phyloP scores from a whole-genome alignment of 2,888 invertebrate species.

The Cosmorhoe ocellata region DNA sequence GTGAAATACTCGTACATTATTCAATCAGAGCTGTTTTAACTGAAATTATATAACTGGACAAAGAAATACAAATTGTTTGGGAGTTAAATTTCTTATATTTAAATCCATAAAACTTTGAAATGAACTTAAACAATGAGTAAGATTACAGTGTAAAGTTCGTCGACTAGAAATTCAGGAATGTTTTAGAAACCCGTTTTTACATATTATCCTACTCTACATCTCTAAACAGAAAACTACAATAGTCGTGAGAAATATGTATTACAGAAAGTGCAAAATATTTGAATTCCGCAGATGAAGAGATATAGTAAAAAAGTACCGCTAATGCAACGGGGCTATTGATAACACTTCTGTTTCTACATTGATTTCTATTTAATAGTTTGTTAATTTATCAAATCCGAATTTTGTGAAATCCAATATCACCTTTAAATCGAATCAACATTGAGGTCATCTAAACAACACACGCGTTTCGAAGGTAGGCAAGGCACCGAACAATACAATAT shows the following conservation, averaged over 20 bases:
- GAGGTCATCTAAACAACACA: constrained; percentile 8
- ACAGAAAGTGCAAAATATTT: constrained; percentile 8
- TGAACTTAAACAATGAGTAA: constrained; percentile 8
- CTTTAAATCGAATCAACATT: constrained; percentile 8
- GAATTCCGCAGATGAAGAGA: background rate
- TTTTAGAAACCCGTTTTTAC: constrained; percentile 12
- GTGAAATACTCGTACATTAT: constrained; percentile 24
- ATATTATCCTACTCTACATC: constrained; percentile 10
- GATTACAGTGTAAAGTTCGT: background rate
- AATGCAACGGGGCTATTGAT: too few relatives aligned
- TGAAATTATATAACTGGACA: constrained; percentile 5
- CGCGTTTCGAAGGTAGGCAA: background rate
- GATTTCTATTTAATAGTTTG: too few relatives aligned
- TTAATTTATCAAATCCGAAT: background rate
- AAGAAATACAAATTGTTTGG: constrained; percentile 5
- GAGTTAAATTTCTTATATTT: too few relatives aligned
- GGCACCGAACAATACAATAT: constrained; percentile 11
- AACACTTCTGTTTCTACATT: too few relatives aligned
- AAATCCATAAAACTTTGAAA: too few relatives aligned
- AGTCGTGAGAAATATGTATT: constrained; percentile 11
- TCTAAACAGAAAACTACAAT: constrained; percentile 12
- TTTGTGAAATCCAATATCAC: constrained; percentile 1
- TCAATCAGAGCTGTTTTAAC: constrained; percentile 19
- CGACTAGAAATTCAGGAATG: constrained; percentile 4
- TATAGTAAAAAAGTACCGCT: too few relatives aligned